Conservation (phyloP, 2,113 vertebrate genomes). For the Pristiophorus japonicus region DNA sequence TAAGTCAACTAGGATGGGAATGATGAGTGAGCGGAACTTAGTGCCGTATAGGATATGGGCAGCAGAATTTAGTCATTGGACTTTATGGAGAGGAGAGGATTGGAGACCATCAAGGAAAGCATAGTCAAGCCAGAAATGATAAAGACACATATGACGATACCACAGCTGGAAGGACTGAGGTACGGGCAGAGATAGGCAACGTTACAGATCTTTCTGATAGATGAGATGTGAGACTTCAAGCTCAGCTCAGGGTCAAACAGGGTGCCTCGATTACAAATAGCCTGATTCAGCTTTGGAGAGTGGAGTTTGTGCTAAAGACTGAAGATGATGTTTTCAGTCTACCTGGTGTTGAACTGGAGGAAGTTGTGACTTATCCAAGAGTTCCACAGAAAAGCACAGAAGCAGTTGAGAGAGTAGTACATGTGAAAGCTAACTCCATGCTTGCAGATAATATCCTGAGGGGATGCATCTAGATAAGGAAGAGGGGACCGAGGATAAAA, state of each 20-base stretch:
- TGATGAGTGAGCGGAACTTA: neutral
- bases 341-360: neutral
- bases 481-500: neutral
- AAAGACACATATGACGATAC: neutral
- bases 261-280: neutral
- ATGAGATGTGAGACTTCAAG: neutral
- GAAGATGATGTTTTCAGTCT: neutral
- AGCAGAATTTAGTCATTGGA: neutral
- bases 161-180: neutral
- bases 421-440: neutral
- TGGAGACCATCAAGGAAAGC: neutral
- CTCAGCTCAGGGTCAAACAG: neutral
- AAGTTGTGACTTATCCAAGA: neutral
- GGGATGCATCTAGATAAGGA: neutral
- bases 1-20: too few species aligned
- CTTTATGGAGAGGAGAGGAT: neutral
- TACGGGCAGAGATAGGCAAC: neutral
- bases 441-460: neutral
- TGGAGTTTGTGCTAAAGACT: neutral
- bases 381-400: neutral
- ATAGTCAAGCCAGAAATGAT: neutral
- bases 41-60: neutral
- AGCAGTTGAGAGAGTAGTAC: neutral
- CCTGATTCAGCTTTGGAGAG: neutral
- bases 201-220: neutral